Evolutionary conservation across 2,113 vertebrate genomes (phyloP), one percentile per base, ranked within the genome.

Genomic region (Scytalopus superciliaris): DNA sequence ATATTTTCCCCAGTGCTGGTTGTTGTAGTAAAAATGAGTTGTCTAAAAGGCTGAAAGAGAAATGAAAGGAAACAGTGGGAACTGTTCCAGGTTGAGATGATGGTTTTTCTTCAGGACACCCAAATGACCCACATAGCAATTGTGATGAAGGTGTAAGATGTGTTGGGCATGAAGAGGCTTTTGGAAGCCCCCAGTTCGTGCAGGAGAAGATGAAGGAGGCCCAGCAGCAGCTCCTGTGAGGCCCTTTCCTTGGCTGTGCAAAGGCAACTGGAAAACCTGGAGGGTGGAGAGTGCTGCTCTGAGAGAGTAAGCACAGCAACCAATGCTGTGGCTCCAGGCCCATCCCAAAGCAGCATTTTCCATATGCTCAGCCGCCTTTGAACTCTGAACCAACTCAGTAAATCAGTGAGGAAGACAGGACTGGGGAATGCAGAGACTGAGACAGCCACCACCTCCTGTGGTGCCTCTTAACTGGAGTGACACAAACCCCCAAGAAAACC

Each of bases 371-470:
- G 13, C 39, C 37, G 24, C 40, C 14, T 68, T 18, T 42, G 16
- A 49, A 31, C 19, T 45, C 45, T 19, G 25, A 59, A 25, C n/a
- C 2, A 2, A 19, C 42, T 64, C 73, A 2, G 25, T 17, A 14
- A 27, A 30, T 12, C 35, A 33, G 56, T 8, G 35, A 25, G 19
- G 64, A 52, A 52, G 30, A 27, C 18, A 40, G 67, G 55, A 33
- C 33, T 45, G 53, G 55, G 66, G 24, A 53, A 59, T 0, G 1
- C 0, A 3, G 22, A 72, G 50, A 24, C 11, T n/a, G 2, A 64
- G 28, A 50, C 33, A 59, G 37, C 39, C 19, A 12, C 25, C 1
- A 7, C 27, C 37, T 22, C 33, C 66, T 55, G 14, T 25, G 40
- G 15, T 18, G 23, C 18, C 33, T 30, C 2, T 24, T 39, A 50